A percentile compares a stretch with the other conserved stretches of the same genome.
phyloP scores from a whole-genome alignment of 2,888 invertebrate species.

The Mycalesis mineus region DNA sequence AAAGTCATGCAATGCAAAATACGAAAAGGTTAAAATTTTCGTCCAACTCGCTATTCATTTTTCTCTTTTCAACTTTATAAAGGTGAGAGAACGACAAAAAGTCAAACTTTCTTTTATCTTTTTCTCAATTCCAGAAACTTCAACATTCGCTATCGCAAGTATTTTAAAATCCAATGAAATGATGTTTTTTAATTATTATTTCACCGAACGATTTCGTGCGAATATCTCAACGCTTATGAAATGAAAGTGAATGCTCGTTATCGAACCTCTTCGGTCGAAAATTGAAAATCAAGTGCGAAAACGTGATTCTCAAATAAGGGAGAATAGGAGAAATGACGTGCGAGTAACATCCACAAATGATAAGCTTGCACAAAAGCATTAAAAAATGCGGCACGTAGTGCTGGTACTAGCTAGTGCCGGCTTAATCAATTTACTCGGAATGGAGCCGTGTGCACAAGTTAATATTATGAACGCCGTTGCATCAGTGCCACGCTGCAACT shows the following conservation, averaged over 20 bases:
- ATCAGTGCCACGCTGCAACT: conserved; percentile 6
- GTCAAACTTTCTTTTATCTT: conserved; percentile 11
- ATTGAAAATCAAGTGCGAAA: conserved; percentile 20
- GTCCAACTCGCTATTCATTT: conserved; percentile 9
- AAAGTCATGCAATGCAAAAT: conserved; percentile 8
- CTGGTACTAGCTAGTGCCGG: conserved; percentile 16
- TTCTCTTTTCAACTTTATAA: conserved; percentile 19
- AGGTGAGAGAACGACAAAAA: conserved; percentile 19
- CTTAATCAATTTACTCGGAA: conserved; percentile 29
- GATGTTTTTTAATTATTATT: conserved; percentile 11
- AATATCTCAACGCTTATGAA: conserved; percentile 5
- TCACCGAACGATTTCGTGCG: neutral
- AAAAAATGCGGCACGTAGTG: conserved; percentile 25
- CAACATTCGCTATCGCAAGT: conserved; percentile 5
- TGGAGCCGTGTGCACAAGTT: conserved; percentile 19
- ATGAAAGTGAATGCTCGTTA: conserved; percentile 19
- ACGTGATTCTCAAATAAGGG: conserved; percentile 21
- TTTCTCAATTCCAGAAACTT: conserved; percentile 15
- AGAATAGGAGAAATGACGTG: conserved; percentile 25
- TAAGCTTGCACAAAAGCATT: conserved; percentile 26
- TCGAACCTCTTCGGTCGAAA: conserved; percentile 13
- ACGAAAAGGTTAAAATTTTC: conserved; percentile 13
- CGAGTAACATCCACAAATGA: conserved; percentile 30
- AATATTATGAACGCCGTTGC: conserved; percentile 17
- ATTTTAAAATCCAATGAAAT: conserved; percentile 5